Evolutionary conservation across 2,888 invertebrate genomes (phyloP), one percentile per base, ranked within the genome.

Genomic region (Drosophila siamana): DNA sequence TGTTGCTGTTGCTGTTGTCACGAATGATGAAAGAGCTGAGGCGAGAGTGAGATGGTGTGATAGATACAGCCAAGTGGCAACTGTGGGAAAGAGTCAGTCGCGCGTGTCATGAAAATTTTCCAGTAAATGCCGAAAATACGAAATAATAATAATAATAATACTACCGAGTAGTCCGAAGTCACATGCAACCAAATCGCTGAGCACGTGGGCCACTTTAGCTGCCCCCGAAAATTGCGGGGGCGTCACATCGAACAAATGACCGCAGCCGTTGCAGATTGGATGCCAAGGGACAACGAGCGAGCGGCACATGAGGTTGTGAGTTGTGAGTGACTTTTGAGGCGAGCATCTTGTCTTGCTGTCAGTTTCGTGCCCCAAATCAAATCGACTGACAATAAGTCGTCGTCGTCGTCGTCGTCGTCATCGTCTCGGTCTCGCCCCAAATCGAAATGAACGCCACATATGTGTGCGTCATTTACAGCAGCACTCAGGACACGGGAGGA

Each of bases 251-350:
- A 33, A 59, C 36, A 69, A 55, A 64, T 65, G 62, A 65, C 46
- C 60, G 36, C 65, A 69, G 74, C 44, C 47, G 57, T 15, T 13
- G 15, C 11, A 30, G 13, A 22, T 13, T 11, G 16, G 1, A 15
- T n/a, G 8, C 41, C 11, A 6, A 22, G 38, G 33, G 7, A 30
- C 9, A 13, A 4, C 8, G 4, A 13, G 33, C 33, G 30, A 36
- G 59, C 56, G 69, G 54, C 84, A 78, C 63, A 78, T 82, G 80
- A 69, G 70, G 78, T 77, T 67, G 64, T 72, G n/a, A n/a, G n/a
- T n/a, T n/a, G n/a, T 74, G 77, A 88, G 67, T 72, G 82, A 77
- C 71, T 71, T 69, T 51, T 65, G 74, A 80, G 70, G 66, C 54
- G 60, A 62, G 56, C 48, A 64, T n/a, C n/a, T n/a, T 74, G 74